A percentile compares a stretch with the other conserved stretches of the same genome.
Evolutionary conservation across 2,888 invertebrate genomes (phyloP).

Genomic region (Polymixis flavicincta): DNA sequence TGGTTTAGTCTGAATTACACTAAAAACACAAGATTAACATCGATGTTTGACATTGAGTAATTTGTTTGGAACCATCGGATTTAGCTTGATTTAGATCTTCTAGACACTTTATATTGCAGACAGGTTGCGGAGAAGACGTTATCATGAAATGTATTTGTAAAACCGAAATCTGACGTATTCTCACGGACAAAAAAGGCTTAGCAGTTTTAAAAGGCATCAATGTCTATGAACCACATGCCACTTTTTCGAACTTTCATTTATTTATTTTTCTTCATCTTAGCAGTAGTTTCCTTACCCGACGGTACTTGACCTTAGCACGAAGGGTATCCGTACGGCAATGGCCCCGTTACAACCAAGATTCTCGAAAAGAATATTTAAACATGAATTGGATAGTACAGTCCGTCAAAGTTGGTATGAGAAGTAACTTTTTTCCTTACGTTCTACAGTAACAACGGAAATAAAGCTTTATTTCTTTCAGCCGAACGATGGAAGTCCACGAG

Average conservation of each 20-base stretch:
- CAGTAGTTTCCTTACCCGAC: neutral
- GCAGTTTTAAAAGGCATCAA: neutral
- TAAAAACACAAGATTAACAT: constrained; percentile 33
- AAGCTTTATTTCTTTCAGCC: constrained; percentile 39
- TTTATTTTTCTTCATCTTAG: too few species aligned
- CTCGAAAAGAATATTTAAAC: constrained; percentile 16
- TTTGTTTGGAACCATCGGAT: constrained; percentile 31
- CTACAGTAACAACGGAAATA: neutral
- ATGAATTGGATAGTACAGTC: neutral
- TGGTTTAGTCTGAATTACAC: constrained; percentile 18
- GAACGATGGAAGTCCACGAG: constrained; percentile 46
- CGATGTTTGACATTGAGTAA: constrained; percentile 28
- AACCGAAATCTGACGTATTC: neutral
- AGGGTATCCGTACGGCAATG: neutral
- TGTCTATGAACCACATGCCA: too few species aligned
- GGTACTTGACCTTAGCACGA: neutral
- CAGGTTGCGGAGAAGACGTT: neutral
- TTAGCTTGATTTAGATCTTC: neutral
- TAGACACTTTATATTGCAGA: neutral
- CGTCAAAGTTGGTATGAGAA: constrained; percentile 18
- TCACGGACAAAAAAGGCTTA: too few species aligned
- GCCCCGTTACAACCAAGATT: neutral
- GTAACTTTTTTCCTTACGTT: neutral
- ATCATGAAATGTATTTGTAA: neutral
- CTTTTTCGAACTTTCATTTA: neutral